Evolutionary conservation across 2,888 invertebrate genomes (phyloP).

Genomic region (Drosophila tanythrix): DNA sequence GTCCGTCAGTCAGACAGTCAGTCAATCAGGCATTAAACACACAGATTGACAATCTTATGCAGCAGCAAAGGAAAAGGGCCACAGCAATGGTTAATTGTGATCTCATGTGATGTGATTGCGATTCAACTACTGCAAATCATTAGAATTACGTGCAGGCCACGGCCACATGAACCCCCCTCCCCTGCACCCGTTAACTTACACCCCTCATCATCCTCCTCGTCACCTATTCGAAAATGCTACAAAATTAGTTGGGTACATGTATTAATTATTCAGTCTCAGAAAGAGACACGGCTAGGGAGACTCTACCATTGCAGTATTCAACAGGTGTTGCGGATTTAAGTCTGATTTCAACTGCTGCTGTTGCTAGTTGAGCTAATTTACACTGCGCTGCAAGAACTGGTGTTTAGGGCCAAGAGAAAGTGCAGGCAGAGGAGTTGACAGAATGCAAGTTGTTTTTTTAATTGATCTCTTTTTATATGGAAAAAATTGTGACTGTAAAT

Average conservation of each 20-base stretch:
- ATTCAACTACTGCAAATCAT: slow-evolving; percentile 60
- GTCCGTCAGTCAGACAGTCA: not conserved
- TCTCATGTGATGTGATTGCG: slow-evolving; percentile 23
- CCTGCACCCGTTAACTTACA: not conserved
- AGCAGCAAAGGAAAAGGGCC: slow-evolving; percentile 47
- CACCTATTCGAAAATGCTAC: slow-evolving; percentile 38
- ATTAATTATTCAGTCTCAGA: slow-evolving; percentile 62
- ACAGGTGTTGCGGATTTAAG: slow-evolving; percentile 54
- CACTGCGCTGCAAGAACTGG: slow-evolving; percentile 37
- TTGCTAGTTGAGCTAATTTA: slow-evolving; percentile 40
- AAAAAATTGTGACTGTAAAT: no score
- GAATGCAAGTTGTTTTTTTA: not conserved
- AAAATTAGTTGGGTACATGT: slow-evolving; percentile 58
- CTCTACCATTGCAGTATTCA: slow-evolving; percentile 1
- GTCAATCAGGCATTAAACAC: slow-evolving; percentile 23
- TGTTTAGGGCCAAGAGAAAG: not conserved
- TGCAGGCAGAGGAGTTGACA: not conserved
- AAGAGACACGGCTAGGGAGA: slow-evolving; percentile 21
- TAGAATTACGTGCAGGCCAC: slow-evolving; percentile 58
- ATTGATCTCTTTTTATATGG: not conserved
- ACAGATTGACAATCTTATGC: slow-evolving; percentile 35
- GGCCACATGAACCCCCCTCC: slow-evolving; percentile 13
- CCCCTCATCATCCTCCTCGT: not conserved
- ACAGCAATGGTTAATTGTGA: slow-evolving; percentile 26
- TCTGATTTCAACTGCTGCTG: slow-evolving; percentile 25